Base-by-base conservation (phyloP, 2,888 invertebrate species). In the Aphelenchoides bicaudatus region DNA sequence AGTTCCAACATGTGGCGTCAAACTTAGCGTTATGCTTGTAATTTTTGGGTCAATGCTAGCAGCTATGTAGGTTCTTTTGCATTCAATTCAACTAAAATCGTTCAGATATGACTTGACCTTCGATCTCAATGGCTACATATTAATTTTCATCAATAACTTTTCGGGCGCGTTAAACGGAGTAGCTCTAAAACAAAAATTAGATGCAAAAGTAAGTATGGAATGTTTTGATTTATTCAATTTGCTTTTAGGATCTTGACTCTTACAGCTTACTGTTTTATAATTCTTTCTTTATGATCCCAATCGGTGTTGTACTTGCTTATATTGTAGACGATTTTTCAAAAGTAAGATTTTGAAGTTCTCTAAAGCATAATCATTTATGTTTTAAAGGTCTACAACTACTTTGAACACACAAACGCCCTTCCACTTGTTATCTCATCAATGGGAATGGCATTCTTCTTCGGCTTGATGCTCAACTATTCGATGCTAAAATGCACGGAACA, bases 131-230 rank as follows among this genome's bases (percentile, higher is more conserved):
- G 98, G 96, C 6, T 98, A 98, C 80, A 83, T 88, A 0, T 88
- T 90, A 72, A 90, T 98, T 10, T 84, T 93, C 70, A 82, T 91
- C 34, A 98, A 94, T 81, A 90, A 98, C 81, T 84, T 90, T 28
- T 88, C 90, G 78, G 98, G 98, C 1, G 94, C 98, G n/a, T 88
- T 90, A 0, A 92, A 93, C 83, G 94, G 93, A 47, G 92, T 98
- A 0, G 91, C 87, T 78, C 90, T 91, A 80, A 98, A 96, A 82
- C 89, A 96, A 82, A 98, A 94, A 80, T 82, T 98, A 67, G 91
- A 94, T 69, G 87, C 91, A 0, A 91, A 82, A 75, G 82, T 82
- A 69, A 58, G 34, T 23, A 10, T 49, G 27, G 25, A 13, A 8
- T 10, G 10, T n/a, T 27, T 37, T 37, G 13, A 21, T 51, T 48